phyloP scores from a whole-genome alignment of 92 coral and sea anemone species.

The Parazoanthus swiftii region DNA sequence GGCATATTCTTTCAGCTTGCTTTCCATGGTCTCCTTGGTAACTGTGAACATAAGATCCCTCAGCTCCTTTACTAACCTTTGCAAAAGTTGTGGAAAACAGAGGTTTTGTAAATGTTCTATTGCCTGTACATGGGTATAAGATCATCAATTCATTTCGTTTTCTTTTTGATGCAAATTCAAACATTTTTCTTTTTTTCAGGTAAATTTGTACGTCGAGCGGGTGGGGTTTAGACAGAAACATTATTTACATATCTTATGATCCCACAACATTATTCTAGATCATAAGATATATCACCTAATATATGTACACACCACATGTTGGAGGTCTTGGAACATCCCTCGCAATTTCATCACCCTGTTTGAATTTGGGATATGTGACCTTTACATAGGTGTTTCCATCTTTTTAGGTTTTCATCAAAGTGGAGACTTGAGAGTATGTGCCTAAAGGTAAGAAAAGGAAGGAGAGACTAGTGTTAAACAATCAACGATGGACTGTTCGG shows the following conservation, averaged over 20 bases:
- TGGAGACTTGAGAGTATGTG: conserved; percentile 12
- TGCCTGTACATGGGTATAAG: neutral
- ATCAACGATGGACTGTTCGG: no score
- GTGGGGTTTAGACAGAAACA: neutral
- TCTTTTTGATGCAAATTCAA: no score
- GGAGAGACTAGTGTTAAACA: no score
- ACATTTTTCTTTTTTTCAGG: no score
- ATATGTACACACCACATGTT: neutral
- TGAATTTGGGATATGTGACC: neutral
- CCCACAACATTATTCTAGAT: neutral
- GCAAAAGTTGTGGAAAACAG: neutral
- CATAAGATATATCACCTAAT: neutral
- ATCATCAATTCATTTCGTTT: neutral
- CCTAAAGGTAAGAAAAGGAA: no score
- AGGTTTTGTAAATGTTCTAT: neutral
- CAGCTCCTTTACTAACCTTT: neutral
- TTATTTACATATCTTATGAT: neutral
- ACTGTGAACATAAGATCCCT: neutral
- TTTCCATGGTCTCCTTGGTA: conserved; percentile 2
- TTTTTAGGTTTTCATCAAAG: conserved; percentile 17
- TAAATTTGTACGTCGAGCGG: no score
- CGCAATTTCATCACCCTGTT: conserved; percentile 1
- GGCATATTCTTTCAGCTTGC: conserved; percentile 14
- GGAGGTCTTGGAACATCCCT: conserved; percentile 1
- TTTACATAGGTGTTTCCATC: conserved; percentile 1